Base-by-base conservation (phyloP, 2,888 invertebrate species). In the Hypolimnas misippus region DNA sequence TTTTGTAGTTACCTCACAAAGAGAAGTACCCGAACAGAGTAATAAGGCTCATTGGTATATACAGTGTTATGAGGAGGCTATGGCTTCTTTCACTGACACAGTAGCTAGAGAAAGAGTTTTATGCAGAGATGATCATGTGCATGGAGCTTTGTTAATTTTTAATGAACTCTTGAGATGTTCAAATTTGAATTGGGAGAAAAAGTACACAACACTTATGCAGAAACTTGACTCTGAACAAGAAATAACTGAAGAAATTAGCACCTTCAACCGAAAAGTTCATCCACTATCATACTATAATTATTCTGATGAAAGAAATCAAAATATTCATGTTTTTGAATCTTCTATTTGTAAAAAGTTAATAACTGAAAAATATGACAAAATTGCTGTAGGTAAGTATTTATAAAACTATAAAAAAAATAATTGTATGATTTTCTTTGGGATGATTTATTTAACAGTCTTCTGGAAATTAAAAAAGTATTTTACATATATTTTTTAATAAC, bases 101-200 rank as follows among this genome's bases (percentile, higher is more conserved):
- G 70, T 77, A 6, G 72, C 76, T 1, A 79, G 88, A 69, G 89
- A 89, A 73, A 95, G 96, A 79, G 95, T 96, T 66, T 94, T 96
- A 53, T 95, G 94, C 17, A 94, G 95, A 68, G 99, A 99, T 79
- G 99, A 99, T 79, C 94, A 97, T 82, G 95, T 97, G 31, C 99
- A 99, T 80, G 98, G 98, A 21, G 97, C 97, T 1, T 91, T 99
- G 8, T 92, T 99, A 51, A 96, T 99, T 52, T 93, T 99, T 21
- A 99, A 99, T 87, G 99, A 99, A 87, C 92, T 99, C 0, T 92
- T 99, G 19, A 93, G 98, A 53, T 97, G 97, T 82, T 96, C 97
- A 50, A 98, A 98, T 86, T 94, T 96, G 0, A 93, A 94, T 35
- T 98, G 97, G 97, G 97, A 98, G 77, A 93, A 94, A 50, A 95